Evolutionary conservation across 1,140 invertebrate genomes (phyloP).

Genomic region (Homalodisca vitripennis): DNA sequence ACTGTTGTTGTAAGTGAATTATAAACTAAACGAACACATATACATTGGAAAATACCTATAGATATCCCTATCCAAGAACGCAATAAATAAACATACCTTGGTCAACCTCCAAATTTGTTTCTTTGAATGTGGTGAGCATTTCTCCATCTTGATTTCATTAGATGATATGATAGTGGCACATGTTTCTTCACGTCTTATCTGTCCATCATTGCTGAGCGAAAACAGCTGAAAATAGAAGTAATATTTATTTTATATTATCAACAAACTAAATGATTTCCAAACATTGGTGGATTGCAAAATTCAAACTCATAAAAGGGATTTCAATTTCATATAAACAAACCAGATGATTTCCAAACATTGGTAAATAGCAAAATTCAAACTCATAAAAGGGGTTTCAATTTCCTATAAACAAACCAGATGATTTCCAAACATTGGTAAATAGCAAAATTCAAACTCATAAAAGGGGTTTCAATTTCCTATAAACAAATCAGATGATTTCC

Average conservation of each 20-base stretch:
- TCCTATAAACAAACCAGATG: slow-evolving; percentile 33
- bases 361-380: slow-evolving; percentile 42
- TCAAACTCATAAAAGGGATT: too few species aligned
- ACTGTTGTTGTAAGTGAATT: too few species aligned
- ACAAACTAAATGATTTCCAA: too few species aligned
- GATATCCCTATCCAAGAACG: too few species aligned
- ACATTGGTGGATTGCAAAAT: too few species aligned
- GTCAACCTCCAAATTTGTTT: slow-evolving; percentile 42
- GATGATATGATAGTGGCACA: slow-evolving; percentile 59
- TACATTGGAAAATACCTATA: too few species aligned
- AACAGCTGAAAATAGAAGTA: slow-evolving; percentile 75
- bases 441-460: slow-evolving; percentile 74
- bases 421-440: slow-evolving; percentile 64
- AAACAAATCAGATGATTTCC: too few species aligned
- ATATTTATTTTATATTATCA: too few species aligned
- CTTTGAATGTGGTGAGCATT: slow-evolving; percentile 40
- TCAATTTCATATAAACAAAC: too few species aligned
- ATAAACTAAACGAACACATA: too few species aligned
- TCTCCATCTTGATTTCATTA: slow-evolving; percentile 31
- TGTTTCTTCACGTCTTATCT: slow-evolving; percentile 72
- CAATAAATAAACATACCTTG: slow-evolving; percentile 28
- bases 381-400: slow-evolving; percentile 39
- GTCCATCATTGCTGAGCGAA: slow-evolving; percentile 65
- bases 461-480: too few species aligned
- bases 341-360: slow-evolving; percentile 7